Conservation (phyloP, 2,113 vertebrate genomes). For the Alethe castanea region DNA sequence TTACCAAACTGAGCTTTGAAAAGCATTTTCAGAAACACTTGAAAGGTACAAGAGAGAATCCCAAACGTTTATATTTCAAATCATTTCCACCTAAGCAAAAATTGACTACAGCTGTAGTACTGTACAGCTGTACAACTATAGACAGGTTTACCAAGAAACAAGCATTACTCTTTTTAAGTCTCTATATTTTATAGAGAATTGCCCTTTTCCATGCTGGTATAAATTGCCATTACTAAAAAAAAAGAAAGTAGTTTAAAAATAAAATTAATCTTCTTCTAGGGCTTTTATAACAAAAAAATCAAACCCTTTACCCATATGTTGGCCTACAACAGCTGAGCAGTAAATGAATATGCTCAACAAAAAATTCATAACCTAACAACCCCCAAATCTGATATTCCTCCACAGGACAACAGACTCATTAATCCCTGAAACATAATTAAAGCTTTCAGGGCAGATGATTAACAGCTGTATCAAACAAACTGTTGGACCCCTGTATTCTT, state of each 20-base stretch:
- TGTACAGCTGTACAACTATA: no score
- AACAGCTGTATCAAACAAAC: constrained; percentile 27
- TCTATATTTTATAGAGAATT: not conserved
- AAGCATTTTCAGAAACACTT: not conserved
- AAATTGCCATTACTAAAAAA: not conserved
- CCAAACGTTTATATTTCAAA: not conserved
- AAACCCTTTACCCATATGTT: not conserved
- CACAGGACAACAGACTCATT: not conserved
- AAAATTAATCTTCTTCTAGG: not conserved
- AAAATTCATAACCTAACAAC: not conserved
- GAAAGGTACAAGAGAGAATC: not conserved
- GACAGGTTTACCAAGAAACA: not conserved
- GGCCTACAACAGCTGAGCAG: not conserved
- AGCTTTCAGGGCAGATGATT: constrained; percentile 8
- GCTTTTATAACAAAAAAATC: not conserved
- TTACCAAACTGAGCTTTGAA: not conserved
- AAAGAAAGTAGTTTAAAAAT: not conserved
- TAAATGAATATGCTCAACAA: not conserved
- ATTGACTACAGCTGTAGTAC: not conserved
- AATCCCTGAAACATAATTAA: constrained; percentile 18
- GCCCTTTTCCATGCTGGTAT: not conserved
- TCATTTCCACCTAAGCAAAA: not conserved
- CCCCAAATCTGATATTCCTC: not conserved
- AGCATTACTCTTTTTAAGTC: not conserved
- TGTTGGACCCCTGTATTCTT: not conserved